Conservation (phyloP, 2,888 invertebrate species). For the Phortica magna region DNA sequence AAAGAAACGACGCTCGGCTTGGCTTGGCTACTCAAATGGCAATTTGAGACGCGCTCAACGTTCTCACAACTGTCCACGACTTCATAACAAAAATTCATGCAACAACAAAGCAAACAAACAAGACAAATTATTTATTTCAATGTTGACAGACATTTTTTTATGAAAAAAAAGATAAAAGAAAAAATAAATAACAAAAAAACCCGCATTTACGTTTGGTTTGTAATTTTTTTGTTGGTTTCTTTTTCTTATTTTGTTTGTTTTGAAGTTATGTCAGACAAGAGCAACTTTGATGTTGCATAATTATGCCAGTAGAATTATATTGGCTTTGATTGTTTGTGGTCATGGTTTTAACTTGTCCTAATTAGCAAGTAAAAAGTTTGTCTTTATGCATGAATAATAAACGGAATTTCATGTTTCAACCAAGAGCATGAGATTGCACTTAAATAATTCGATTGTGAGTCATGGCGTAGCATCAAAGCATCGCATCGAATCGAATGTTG, state of each 20-base stretch:
- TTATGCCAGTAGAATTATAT: conserved; percentile 47
- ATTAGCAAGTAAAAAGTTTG: neutral
- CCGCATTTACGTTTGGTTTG: neutral
- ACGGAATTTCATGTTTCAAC: too few relatives aligned
- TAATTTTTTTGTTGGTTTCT: neutral
- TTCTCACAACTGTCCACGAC: conserved; percentile 22
- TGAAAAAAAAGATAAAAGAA: neutral
- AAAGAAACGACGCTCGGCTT: neutral
- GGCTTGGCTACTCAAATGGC: neutral
- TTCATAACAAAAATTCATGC: neutral
- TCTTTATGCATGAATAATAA: too few relatives aligned
- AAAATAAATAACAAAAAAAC: neutral
- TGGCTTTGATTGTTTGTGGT: neutral
- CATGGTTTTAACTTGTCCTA: neutral
- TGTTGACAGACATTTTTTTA: neutral
- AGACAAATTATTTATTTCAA: conserved; percentile 18
- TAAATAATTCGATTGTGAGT: too few relatives aligned
- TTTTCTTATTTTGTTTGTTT: neutral
- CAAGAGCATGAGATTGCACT: too few relatives aligned
- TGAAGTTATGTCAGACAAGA: conserved; percentile 2
- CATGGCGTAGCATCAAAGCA: too few relatives aligned
- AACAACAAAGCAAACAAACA: neutral
- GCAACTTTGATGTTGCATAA: conserved; percentile 47
- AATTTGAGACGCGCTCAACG: neutral
- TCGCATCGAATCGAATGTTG: too few relatives aligned